Evolutionary conservation across 2,113 vertebrate species (phyloP).

Genomic region (Bolborhynchus lineola): DNA sequence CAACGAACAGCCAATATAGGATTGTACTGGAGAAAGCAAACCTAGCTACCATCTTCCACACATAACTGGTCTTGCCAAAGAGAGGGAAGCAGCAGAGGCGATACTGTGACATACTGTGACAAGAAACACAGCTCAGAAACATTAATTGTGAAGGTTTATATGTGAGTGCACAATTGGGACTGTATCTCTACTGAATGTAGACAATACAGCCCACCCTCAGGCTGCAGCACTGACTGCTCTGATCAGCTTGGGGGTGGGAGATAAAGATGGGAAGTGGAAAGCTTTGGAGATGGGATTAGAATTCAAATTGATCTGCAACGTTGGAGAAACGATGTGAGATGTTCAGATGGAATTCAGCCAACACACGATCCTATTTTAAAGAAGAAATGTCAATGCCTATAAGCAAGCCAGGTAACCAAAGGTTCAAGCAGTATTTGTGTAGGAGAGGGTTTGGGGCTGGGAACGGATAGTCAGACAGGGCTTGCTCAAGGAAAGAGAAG

Average conservation of each 20-base stretch:
- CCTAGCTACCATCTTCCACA: not conserved
- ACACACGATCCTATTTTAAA: not conserved
- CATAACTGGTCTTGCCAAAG: not conserved
- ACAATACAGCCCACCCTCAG: not conserved
- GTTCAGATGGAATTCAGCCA: not conserved
- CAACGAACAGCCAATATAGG: not conserved
- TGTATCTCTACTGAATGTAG: not conserved
- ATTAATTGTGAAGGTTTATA: not conserved
- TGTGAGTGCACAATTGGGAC: not conserved
- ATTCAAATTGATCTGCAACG: not conserved
- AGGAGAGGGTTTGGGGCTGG: not conserved
- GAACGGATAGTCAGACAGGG: not conserved
- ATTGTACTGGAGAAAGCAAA: not conserved
- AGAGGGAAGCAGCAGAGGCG: not conserved
- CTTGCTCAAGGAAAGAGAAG: not conserved
- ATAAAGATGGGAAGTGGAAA: not conserved
- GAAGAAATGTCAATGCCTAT: not conserved
- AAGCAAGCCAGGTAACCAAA: not conserved
- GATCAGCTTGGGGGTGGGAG: not conserved
- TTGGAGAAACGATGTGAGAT: not conserved
- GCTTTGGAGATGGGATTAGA: not conserved
- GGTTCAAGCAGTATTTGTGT: not conserved
- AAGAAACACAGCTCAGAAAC: not conserved
- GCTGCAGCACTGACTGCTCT: no score
- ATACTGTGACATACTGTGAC: rapidly evolving